These are phyloP conservation scores for Brachymystax lenok DNA, from an alignment of 2,797 vertebrate species.

Conservation along the genomic window DNA sequence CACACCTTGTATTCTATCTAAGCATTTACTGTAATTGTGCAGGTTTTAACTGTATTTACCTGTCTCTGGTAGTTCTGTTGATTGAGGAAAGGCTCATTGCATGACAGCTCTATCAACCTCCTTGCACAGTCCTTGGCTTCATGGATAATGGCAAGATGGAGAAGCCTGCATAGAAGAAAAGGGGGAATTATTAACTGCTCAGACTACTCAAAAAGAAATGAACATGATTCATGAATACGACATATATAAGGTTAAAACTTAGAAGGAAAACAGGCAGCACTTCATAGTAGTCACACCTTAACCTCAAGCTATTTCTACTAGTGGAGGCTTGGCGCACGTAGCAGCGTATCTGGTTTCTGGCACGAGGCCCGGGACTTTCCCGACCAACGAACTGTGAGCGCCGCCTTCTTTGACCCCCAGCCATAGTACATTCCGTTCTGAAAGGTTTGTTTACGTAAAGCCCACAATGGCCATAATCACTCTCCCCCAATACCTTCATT, in stretches of 20 bases:
- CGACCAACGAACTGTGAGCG: constrained; percentile 49
- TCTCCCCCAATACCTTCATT: not conserved
- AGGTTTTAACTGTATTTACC: constrained; percentile 68
- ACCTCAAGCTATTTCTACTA: constrained; percentile 67
- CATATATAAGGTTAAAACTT: not conserved
- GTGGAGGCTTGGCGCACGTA: constrained; percentile 51
- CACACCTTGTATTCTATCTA: not conserved
- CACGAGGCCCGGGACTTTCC: constrained; percentile 91
- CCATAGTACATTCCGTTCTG: constrained; percentile 63
- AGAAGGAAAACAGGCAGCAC: not conserved
- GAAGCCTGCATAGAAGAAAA: constrained; percentile 74
- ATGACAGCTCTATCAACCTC: constrained; percentile 82
- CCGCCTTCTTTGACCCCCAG: constrained; percentile 60
- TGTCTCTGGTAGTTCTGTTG: constrained; percentile 93
- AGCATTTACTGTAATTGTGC: not conserved
- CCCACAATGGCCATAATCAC: constrained; percentile 37
- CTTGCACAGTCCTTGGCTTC: constrained; percentile 83
- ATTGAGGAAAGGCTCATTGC: constrained; percentile 85
- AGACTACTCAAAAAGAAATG: not conserved
- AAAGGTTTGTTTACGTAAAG: constrained; percentile 70
- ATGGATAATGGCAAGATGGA: constrained; percentile 94
- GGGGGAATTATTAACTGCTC: constrained; percentile 8
- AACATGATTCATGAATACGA: not conserved
- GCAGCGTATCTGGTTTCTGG: constrained; percentile 76
- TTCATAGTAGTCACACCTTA: not conserved